Evolutionary conservation across 2,888 invertebrate species (phyloP), one percentile per base, ranked within the genome.

Genomic region (Copidosoma aretas): DNA sequence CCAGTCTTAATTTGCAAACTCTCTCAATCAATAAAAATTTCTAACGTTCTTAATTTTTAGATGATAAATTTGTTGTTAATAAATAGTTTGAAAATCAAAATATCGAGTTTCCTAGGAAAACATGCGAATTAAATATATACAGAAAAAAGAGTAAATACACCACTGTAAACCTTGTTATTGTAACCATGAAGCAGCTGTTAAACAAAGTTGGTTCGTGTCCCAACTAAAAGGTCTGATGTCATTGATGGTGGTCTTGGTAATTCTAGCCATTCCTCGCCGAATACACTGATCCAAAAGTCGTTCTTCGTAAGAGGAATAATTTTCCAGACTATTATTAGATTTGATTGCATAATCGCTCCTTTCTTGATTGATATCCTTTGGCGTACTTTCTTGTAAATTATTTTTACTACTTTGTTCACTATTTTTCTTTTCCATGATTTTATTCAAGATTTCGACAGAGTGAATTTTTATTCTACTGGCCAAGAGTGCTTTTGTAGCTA

Each of bases 281-380:
- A 72, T 72, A 15, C 72, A 72, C 57, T 72, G 56, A 60, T 72
- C 72, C 21, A 72, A 58, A 8, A 72, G 63, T 12, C 64, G 61
- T 65, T 72, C 72, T 62, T 72, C 69, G 56, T 71, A 71, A 39
- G 66, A 56, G 15, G 52, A 57, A 25, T 56, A 68, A 46, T 67
- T 60, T 54, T 67, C 46, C 24, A n/a, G 19, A 0, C 19, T 4
- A 46, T 14, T 19, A 22, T 19, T 52, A 22, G 52, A 52, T 3
- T 57, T 14, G n/a, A 39, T 19, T 10, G 39, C n/a, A 19, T 39
- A 19, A 43, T 41, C 46, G 10, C 46, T 32, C 49, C 10, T 49
- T 39, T 60, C 49, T 39, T 57, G 14, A 57, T 59, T n/a, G 32
- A n/a, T 1, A 32, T 67, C 64, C 19, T 56, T 25, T 19, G 59